phyloP scores from a whole-genome alignment of 2,113 vertebrate species.

The Carollia perspicillata region DNA sequence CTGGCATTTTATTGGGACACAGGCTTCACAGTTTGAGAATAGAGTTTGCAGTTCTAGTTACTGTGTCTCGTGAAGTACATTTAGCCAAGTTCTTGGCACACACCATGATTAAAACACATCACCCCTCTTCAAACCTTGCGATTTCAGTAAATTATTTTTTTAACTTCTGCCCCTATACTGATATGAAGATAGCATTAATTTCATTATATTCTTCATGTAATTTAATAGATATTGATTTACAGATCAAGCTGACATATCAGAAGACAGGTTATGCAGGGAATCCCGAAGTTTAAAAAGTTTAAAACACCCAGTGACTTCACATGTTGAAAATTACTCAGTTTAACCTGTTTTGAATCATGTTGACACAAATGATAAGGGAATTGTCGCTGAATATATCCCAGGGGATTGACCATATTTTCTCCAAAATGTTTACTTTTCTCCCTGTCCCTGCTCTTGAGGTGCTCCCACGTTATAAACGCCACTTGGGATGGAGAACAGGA shows the following conservation, averaged over 20 bases:
- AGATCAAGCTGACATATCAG: neutral
- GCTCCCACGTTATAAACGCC: neutral
- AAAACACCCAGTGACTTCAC: neutral
- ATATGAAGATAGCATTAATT: neutral
- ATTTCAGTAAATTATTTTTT: slow-evolving; percentile 25
- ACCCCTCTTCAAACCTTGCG: neutral
- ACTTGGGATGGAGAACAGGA: neutral
- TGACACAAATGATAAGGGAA: neutral
- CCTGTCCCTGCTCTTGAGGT: neutral
- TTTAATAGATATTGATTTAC: neutral
- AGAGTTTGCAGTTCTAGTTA: slow-evolving; percentile 38
- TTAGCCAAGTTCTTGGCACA: neutral
- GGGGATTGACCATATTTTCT: neutral
- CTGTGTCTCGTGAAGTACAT: slow-evolving; percentile 42
- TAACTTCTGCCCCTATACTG: neutral
- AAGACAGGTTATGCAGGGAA: neutral
- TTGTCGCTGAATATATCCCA: neutral
- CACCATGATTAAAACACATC: neutral
- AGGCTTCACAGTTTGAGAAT: slow-evolving; percentile 39
- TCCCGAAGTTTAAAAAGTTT: neutral
- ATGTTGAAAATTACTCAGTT: neutral
- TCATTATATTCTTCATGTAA: neutral
- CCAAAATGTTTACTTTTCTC: neutral
- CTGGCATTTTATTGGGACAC: slow-evolving; percentile 62
- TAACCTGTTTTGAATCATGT: neutral